phyloP scores from a whole-genome alignment of 2,113 vertebrate species.

The Haliaeetus leucogaster region DNA sequence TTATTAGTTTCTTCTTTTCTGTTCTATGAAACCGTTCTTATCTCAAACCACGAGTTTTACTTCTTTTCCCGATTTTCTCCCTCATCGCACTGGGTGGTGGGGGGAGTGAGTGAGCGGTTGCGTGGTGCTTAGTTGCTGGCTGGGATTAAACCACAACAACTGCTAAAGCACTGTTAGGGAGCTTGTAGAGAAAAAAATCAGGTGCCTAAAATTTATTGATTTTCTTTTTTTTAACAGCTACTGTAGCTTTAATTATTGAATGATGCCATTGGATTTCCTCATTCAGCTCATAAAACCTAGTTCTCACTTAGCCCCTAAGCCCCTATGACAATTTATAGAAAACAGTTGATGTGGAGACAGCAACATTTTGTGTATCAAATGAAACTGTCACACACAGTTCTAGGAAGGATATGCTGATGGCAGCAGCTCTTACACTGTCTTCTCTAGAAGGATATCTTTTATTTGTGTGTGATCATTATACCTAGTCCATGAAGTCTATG shows the following conservation, averaged over 20 bases:
- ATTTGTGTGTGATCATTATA: background rate
- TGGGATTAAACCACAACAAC: no score
- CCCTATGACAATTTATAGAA: background rate
- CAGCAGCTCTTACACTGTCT: background rate
- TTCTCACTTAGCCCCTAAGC: background rate
- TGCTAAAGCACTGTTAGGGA: background rate
- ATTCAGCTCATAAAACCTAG: background rate
- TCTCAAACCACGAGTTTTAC: no score
- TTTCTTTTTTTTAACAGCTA: background rate
- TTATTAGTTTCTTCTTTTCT: no score
- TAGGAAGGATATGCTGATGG: background rate
- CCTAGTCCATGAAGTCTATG: background rate
- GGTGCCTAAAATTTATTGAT: background rate
- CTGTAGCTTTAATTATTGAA: background rate
- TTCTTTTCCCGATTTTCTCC: no score
- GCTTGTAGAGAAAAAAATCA: background rate
- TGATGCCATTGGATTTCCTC: background rate
- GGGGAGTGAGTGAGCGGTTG: no score
- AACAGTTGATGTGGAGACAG: background rate
- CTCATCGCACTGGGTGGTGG: no score
- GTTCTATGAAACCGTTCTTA: no score
- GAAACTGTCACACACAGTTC: background rate
- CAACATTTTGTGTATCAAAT: background rate
- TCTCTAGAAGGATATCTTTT: background rate
- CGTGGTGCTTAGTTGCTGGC: no score